These are phyloP conservation scores for Euphonia xanthogaster DNA, from an alignment of 2,797 vertebrate genomes.

Conservation along the genomic window DNA sequence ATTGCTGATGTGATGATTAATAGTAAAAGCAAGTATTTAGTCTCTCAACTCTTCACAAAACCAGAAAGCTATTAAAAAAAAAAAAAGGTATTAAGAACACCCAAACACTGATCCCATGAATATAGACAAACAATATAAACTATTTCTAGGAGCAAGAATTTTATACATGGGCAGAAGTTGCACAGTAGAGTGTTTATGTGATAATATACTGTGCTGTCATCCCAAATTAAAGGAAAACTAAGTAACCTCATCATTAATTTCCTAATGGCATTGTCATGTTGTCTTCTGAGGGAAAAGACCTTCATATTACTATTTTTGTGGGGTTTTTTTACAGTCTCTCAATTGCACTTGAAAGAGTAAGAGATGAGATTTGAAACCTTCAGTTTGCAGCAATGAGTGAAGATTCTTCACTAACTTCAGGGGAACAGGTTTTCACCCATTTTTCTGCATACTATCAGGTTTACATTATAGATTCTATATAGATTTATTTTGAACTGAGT, in stretches of 20 bases:
- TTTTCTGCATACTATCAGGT: neutral
- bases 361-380: neutral
- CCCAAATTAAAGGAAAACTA: neutral
- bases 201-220: neutral
- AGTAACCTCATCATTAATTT: neutral
- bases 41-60: neutral
- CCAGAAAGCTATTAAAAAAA: neutral
- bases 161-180: neutral
- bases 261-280: neutral
- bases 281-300: neutral
- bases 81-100: neutral
- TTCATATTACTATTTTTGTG: neutral
- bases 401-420: neutral
- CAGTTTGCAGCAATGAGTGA: neutral
- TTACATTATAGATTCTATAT: neutral
- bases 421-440: neutral
- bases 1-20: neutral
- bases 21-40: neutral
- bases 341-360: neutral
- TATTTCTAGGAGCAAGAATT: neutral
- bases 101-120: neutral
- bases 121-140: rapidly evolving
- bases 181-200: neutral
- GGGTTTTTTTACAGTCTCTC: neutral
- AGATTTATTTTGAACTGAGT: neutral